Evolutionary conservation across 2,113 vertebrate genomes (phyloP), one percentile per base, ranked within the genome.

Genomic region (Erinaceus europaeus): DNA sequence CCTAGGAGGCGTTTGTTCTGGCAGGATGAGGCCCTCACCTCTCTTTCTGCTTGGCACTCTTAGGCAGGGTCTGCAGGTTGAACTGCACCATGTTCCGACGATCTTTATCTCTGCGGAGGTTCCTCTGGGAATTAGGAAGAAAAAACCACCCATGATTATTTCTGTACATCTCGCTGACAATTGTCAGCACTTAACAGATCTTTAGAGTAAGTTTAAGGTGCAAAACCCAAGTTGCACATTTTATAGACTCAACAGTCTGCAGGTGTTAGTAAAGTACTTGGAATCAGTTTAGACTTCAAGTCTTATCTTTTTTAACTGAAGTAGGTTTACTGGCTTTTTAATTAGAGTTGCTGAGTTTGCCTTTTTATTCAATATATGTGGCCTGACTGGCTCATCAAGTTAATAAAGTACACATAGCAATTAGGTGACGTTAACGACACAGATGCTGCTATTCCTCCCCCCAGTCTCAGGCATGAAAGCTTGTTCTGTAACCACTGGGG

Each of bases 41-140:
- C 97, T 99, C 99, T 88, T 99, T 99, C 94, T 99, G 99, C 96
- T 99, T 99, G 94, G 99, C 99, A 0, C 99, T 99, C 97, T 99
- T 99, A 0, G 99, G 99, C 61, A 99, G 97, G 0, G 98, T 99
- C 97, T 99, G 99, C 97, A 99, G 98, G 96, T 99, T 99, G 97
- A 99, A 99, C 87, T 99, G 99, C 20, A 99, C 97, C 97, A 99
- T 95, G 94, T 99, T 99, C 93, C 99, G 96, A 2, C 99, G 98
- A 85, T 99, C 99, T 93, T 99, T 99, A 95, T 99, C 99, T 72
- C 99, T 96, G n/a, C 99, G 98, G 87, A 99, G 97, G 89, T 99
- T 99, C 91, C 99, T 98, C 98, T 99, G 97, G 20, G 50, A 61
- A 81, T 29, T 25, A 0, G 13, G 74, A 53, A n/a, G 9, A 29